Evolutionary conservation across 2,113 vertebrate species (phyloP).

Genomic region (rat (Rattus norvegicus)): DNA sequence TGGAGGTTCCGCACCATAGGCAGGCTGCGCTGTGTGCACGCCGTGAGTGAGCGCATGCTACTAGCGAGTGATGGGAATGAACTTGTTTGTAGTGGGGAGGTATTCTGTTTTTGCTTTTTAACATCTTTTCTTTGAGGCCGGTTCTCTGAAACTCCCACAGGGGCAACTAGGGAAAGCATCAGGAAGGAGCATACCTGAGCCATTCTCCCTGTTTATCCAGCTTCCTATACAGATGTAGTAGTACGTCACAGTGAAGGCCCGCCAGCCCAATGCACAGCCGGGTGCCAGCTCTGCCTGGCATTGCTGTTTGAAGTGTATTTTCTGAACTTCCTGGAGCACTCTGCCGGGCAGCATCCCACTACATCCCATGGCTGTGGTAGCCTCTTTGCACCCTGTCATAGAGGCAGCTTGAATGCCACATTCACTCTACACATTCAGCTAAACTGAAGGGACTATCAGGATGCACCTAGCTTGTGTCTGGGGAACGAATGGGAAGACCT

Average conservation of each 20-base stretch:
- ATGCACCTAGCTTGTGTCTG: neutral
- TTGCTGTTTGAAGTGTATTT: too few species aligned
- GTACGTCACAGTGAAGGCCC: accelerated
- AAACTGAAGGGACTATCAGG: neutral
- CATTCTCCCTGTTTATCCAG: neutral
- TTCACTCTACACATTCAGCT: neutral
- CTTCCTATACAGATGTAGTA: accelerated
- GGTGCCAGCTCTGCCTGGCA: neutral
- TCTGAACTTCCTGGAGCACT: neutral
- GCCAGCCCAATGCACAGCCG: neutral
- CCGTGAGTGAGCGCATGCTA: neutral
- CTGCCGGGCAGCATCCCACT: neutral
- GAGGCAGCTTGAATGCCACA: neutral
- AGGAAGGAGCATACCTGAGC: neutral
- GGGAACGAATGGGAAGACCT: neutral
- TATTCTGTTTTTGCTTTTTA: neutral
- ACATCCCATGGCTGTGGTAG: neutral
- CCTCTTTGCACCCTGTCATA: neutral
- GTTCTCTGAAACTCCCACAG: neutral
- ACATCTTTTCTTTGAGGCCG: neutral
- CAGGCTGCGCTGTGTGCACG: neutral
- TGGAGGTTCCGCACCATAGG: neutral
- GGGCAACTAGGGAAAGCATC: too few species aligned
- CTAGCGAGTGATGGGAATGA: neutral
- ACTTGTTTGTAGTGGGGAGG: neutral